Base-by-base conservation (phyloP, 2,888 invertebrate species). In the Parnassius glacialis region DNA sequence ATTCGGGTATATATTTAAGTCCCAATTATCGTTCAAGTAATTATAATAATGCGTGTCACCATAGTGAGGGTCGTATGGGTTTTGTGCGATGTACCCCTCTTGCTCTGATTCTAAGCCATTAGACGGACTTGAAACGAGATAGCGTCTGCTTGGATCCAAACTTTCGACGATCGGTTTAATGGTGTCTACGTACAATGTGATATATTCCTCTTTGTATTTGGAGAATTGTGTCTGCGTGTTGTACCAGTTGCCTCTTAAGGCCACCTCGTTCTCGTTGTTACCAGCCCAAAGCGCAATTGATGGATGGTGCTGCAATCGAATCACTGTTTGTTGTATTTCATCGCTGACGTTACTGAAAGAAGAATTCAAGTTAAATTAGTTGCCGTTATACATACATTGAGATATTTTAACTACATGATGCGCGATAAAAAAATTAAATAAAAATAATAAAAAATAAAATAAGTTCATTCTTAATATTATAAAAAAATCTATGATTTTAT, bases 201-300 rank as follows among this genome's bases (percentile, higher is more conserved):
- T 85, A 76, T 98, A 99, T 78, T 98, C 98, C 0, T 83, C 73
- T 74, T 94, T 94, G 74, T 95, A 97, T 58, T 88, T 83, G 0
- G 86, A 71, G 67, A 92, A 92, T 12, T 93, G 75, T 0, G 71
- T 58, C 0, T 75, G 71, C 0, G 95, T 95, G 1, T 80, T 79
- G 78, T 96, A 95, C 98, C 98, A 98, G 79, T 96, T 94, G 51
- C 94, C 94, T 54, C 94, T 92, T 9, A 98, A 80, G 0, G 97
- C 98, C 5, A 94, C 96, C 90, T 99, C 99, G 78, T 99, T 99
- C 86, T 99, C 99, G 80, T 99, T 99, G 83, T 99, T 99, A 5
- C 95, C 98, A n/a, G 98, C 96, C 95, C 97, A 98, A 0, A 98
- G 74, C 0, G 96, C 95, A 48, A 99, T 93, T 57, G 96, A 97